Percentiles rank a stretch among this genome's conserved stretches.
Conservation (phyloP, 2,113 vertebrate genomes). For the Actinemys pallida region DNA sequence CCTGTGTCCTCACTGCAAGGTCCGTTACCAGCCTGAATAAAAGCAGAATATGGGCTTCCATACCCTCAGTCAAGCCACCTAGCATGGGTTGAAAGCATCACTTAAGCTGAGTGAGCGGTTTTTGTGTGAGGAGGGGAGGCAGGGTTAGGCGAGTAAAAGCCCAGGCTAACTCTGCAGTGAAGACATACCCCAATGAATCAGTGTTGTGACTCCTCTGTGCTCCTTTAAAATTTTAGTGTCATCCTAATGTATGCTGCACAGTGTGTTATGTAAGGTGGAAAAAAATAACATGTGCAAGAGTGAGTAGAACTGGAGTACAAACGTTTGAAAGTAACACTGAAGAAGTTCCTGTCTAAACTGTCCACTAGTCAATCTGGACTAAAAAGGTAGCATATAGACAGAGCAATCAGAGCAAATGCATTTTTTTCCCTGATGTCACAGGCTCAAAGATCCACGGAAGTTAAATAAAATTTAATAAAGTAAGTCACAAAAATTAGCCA, state of each 20-base stretch:
- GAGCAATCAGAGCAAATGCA: not conserved
- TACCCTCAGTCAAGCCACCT: too few species aligned
- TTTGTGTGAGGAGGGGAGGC: too few species aligned
- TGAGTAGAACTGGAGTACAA: not conserved
- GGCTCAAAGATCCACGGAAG: not conserved
- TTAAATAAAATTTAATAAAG: slow-evolving; percentile 10
- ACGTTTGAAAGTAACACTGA: not conserved
- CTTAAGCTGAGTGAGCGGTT: too few species aligned
- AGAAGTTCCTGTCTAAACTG: not conserved
- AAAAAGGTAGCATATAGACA: not conserved
- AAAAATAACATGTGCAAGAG: not conserved
- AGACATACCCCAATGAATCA: not conserved
- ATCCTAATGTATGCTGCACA: too few species aligned
- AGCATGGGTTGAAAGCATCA: not conserved
- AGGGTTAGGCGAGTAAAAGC: too few species aligned
- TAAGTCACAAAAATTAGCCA: not conserved
- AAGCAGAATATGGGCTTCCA: too few species aligned
- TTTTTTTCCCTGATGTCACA: not conserved
- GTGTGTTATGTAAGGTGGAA: not conserved
- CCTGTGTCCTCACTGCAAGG: not conserved
- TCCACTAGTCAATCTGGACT: not conserved
- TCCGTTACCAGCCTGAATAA: too few species aligned
- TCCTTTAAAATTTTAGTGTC: too few species aligned
- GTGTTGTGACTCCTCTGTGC: too few species aligned
- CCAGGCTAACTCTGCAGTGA: not conserved